phyloP scores from a whole-genome alignment of 35 echinoderm and acorn worm genomes.

The Stichopus chloronotus region DNA sequence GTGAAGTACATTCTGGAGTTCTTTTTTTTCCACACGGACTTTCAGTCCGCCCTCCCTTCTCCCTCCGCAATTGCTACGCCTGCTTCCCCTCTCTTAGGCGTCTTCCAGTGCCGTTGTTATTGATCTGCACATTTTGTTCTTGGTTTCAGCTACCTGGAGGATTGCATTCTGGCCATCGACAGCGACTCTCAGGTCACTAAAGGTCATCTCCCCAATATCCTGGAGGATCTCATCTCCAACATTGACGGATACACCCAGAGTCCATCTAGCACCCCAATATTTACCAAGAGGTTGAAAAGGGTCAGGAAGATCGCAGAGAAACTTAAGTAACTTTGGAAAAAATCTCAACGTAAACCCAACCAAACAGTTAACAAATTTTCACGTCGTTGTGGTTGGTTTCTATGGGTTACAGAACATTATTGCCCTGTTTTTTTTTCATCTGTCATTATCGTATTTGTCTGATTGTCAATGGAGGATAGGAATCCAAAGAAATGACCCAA shows the following conservation, averaged over 20 bases:
- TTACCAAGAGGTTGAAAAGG: constrained; percentile 57
- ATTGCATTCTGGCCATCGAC: constrained; percentile 71
- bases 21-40: no score
- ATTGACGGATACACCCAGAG: constrained; percentile 48
- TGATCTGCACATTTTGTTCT: not conserved
- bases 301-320: constrained; percentile 50
- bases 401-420: no score
- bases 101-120: no score
- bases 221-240: constrained; percentile 56
- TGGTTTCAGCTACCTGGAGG: constrained; percentile 68
- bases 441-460: not conserved
- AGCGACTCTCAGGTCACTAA: constrained; percentile 55
- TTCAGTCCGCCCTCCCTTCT: no score
- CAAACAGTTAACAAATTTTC: not conserved
- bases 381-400: not conserved
- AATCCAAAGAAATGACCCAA: no score
- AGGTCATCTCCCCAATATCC: constrained; percentile 70
- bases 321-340: not conserved
- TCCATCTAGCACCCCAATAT: constrained; percentile 1
- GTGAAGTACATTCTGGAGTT: no score
- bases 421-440: not conserved
- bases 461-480: no score
- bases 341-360: not conserved
- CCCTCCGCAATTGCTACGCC: no score
- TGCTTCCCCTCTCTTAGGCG: no score